Evolutionary conservation across 1,140 invertebrate genomes (phyloP).

Genomic region (Euwallacea similis): DNA sequence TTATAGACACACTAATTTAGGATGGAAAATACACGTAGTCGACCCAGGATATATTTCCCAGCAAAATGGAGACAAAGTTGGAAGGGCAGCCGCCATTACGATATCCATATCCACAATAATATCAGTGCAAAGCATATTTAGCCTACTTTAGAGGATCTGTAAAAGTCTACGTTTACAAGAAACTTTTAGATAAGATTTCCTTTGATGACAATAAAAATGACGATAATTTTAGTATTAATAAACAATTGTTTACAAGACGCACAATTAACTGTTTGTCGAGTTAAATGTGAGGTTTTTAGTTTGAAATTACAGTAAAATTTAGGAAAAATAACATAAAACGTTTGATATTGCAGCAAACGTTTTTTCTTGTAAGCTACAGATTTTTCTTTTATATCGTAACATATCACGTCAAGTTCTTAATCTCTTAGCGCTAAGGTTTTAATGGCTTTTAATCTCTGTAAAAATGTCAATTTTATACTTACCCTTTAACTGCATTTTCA

Average conservation of each 20-base stretch:
- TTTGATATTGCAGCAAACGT: background rate
- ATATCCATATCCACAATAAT: conserved; percentile 30
- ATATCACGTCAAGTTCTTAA: conserved; percentile 33
- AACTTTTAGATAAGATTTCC: no score
- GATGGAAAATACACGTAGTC: conserved; percentile 91
- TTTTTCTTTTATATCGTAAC: conserved; percentile 33
- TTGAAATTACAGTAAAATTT: background rate
- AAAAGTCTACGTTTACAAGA: no score
- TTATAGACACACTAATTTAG: conserved; percentile 87
- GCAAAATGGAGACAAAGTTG: conserved; percentile 36
- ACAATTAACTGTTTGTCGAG: background rate
- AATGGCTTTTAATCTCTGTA: conserved; percentile 24
- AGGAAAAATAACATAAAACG: background rate
- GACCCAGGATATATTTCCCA: conserved; percentile 61
- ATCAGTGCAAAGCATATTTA: background rate
- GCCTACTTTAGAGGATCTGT: no score
- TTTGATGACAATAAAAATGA: conserved; percentile 1
- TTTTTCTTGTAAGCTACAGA: background rate
- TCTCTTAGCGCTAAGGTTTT: conserved; percentile 15
- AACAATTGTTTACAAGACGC: background rate
- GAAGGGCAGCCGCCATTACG: background rate
- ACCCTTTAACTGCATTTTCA: conserved; percentile 4
- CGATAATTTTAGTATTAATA: conserved; percentile 4
- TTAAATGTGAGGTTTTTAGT: background rate
- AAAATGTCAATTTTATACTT: conserved; percentile 32